Base-by-base conservation (phyloP, 2,888 invertebrate genomes). In the Lepidocyrtoides sp. region DNA sequence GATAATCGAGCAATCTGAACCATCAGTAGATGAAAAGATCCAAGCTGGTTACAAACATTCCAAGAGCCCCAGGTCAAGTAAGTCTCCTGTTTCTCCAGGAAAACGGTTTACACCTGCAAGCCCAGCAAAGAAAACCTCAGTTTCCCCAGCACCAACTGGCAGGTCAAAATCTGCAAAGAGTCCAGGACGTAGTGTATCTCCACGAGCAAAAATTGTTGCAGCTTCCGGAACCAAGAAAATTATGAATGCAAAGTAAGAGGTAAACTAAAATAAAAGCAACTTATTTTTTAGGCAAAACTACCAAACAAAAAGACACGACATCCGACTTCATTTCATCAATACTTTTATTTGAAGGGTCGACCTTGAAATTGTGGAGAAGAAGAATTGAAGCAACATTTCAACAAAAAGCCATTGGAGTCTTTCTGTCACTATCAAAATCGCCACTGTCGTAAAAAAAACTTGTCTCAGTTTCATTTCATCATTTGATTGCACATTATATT, bases 241-340 rank as follows among this genome's bases (percentile, higher is more conserved):
- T 20, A 77, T 77, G 60, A 77, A 86, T 48, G 86, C 86, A 86
- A 86, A 86, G 86, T 86, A 86, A 86, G 77, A 44, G 77, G 7
- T 26, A 12, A 23, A 36, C 14, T 4, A 36, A 36, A 4, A 36
- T 4, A 36, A 7, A 36, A 14, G 20, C 54, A 85, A 17, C 54
- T 20, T 3, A 54, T 8, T 48, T 51, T 20, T 29, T 85, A 17
- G 72, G 72, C 72, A 85, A 85, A 83, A 41, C 41, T n/a, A n/a
- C n/a, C n/a, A n/a, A n/a, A n/a, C n/a, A n/a, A n/a, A n/a, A n/a
- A n/a, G n/a, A 36, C 36, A 4, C 36, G 7, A 36, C 36, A 2
- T 36, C 7, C 3, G 36, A 36, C 2, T 36, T 4, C 2, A 36
- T 36, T 4, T 4, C 7, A 36, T 7, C 2, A 36, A 7, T 36